Percentiles rank a stretch among this genome's conserved stretches.
These are phyloP conservation scores for Seriola quinqueradiata DNA, from an alignment of 2,113 vertebrate species.

Conservation along the genomic window DNA sequence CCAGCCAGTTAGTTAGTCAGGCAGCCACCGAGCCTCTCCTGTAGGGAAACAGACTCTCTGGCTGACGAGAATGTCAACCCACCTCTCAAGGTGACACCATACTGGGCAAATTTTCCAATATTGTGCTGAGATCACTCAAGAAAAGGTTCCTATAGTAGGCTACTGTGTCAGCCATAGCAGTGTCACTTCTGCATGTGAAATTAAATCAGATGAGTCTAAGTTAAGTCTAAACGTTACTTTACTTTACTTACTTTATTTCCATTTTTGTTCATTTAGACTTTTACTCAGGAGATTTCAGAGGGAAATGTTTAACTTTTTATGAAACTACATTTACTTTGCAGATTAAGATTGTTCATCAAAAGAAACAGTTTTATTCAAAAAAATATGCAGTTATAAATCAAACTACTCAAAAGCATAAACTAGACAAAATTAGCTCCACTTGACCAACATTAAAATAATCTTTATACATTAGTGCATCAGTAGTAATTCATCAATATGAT, in stretches of 20 bases:
- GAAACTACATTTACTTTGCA: too few species aligned
- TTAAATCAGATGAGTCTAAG: neutral
- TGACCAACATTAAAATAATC: too few species aligned
- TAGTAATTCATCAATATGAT: too few species aligned
- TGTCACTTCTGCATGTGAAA: neutral
- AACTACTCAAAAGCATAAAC: too few species aligned
- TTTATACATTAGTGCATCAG: too few species aligned
- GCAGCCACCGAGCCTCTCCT: constrained; percentile 30
- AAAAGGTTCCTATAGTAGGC: neutral
- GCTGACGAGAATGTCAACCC: constrained; percentile 55
- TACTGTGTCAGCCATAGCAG: neutral
- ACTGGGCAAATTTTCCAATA: neutral
- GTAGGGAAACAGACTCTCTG: constrained; percentile 34
- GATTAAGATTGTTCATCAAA: too few species aligned
- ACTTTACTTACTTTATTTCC: neutral
- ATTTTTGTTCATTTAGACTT: neutral
- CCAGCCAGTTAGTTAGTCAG: constrained; percentile 29
- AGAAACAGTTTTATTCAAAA: too few species aligned
- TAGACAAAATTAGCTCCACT: too few species aligned
- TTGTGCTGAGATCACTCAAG: constrained; percentile 1
- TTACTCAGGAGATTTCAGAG: neutral
- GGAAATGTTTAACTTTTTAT: too few species aligned
- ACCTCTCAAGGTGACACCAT: constrained; percentile 66
- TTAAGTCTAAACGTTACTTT: neutral
- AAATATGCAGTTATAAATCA: too few species aligned